Evolutionary conservation across 92 coral and sea anemone genomes (phyloP).

Genomic region (Zoanthus gigantus): DNA sequence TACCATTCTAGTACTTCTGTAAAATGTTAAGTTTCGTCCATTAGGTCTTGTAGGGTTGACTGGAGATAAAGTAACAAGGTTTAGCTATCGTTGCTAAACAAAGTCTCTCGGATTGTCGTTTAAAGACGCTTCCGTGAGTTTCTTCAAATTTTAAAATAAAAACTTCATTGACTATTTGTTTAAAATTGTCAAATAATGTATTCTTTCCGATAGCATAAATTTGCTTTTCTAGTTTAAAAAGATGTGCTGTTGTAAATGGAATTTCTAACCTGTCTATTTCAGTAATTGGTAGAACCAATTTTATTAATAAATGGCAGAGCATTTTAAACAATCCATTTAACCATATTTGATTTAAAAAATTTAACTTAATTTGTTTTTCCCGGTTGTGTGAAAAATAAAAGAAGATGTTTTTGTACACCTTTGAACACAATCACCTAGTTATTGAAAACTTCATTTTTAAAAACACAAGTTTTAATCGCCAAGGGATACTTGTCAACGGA

Average conservation of each 20-base stretch:
- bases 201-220: neutral
- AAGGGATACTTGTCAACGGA: neutral
- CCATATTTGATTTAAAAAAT: neutral
- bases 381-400: neutral
- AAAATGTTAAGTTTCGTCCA: neutral
- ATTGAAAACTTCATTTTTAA: neutral
- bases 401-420: neutral
- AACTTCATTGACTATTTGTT: no score
- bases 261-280: no score
- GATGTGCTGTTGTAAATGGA: neutral
- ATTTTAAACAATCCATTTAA: neutral
- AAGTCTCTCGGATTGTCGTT: neutral
- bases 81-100: neutral
- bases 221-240: neutral
- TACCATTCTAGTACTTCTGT: neutral
- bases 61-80: neutral
- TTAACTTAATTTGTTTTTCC: neutral
- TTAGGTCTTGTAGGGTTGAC: neutral
- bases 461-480: conserved; percentile 7
- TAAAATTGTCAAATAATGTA: no score
- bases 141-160: neutral
- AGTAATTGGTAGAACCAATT: no score
- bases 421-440: neutral
- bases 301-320: neutral
- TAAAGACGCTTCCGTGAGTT: neutral